Base-by-base conservation (phyloP, 2,888 invertebrate genomes). In the Polydesmus complanatus region DNA sequence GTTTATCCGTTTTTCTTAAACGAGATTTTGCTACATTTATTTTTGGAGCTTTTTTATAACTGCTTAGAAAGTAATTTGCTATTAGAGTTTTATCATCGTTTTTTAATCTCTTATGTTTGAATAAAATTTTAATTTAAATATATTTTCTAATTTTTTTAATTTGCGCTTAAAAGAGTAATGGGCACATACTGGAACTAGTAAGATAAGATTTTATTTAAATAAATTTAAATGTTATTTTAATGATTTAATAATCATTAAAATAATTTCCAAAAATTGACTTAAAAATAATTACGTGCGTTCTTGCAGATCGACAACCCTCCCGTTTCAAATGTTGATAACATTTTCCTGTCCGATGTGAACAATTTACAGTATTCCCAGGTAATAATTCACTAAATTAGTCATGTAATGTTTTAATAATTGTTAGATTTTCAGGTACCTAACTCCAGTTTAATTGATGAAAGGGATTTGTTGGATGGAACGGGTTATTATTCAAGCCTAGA, bases 331-430 rank as follows among this genome's bases (percentile, higher is more conserved):
- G 53, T 58, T 22, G 48, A 27, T 48, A 61, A 57, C 50, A 61
- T 61, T 25, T 61, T 61, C 53, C 37, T 57, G 21, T 52, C 56
- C 1, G 61, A 61, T 53, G 53, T 58, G 21, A 61, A 61, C 48
- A 61, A 54, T 27, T 61, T 58, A 58, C 61, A 57, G 61, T 61
- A 61, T 61, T 61, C 61, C 37, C 61, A 61, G 58, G 61, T 61
- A 53, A 25, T 8, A 21, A 37, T 5, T n/a, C n/a, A n/a, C n/a
- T 37, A 14, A 37, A 37, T 37, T 37, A 8, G 37, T 37, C 5
- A 8, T 37, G 37, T 37, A 37, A 8, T 37, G 37, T 8, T 37
- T 8, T 37, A 37, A 37, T 37, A 48, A 37, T 61, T 49, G 3
- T 56, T 25, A 25, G 22, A 19, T 59, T 50, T 60, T 22, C 11